Conservation (phyloP, 2,113 vertebrate species). For the Otocyon megalotis region DNA sequence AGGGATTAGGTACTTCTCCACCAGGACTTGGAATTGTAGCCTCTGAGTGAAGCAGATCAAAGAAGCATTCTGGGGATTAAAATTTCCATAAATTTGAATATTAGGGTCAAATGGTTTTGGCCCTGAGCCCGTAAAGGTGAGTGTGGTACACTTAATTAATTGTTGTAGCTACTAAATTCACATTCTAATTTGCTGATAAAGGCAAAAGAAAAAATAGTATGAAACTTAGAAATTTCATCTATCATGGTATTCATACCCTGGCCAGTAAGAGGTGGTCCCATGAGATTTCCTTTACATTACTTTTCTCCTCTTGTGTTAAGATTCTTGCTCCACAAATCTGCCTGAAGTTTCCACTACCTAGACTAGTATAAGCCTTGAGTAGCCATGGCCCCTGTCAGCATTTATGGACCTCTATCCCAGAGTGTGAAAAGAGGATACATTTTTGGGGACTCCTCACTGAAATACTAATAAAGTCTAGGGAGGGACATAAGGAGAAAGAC, state of each 20-base stretch:
- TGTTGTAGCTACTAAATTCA: slow-evolving; percentile 6
- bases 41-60: not conserved
- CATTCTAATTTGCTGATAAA: slow-evolving; percentile 45
- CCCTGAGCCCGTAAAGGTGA: slow-evolving; percentile 41
- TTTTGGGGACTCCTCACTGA: not conserved
- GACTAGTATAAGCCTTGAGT: not conserved
- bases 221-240: slow-evolving; percentile 41
- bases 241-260: not conserved
- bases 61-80: not conserved
- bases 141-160: slow-evolving; percentile 56
- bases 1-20: not conserved
- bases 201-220: not conserved
- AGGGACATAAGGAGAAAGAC: not conserved
- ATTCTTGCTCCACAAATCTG: not conserved
- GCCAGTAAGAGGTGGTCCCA: not conserved
- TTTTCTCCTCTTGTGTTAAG: slow-evolving; percentile 32
- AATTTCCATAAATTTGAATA: slow-evolving; percentile 54
- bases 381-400: not conserved
- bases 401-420: not conserved
- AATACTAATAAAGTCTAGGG: not conserved
- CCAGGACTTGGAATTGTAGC: not conserved
- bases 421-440: not conserved
- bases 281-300: not conserved
- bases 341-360: not conserved
- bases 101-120: slow-evolving; percentile 37